These are phyloP conservation scores for Formica aserva DNA, from an alignment of 2,888 invertebrate species.

Conservation along the genomic window DNA sequence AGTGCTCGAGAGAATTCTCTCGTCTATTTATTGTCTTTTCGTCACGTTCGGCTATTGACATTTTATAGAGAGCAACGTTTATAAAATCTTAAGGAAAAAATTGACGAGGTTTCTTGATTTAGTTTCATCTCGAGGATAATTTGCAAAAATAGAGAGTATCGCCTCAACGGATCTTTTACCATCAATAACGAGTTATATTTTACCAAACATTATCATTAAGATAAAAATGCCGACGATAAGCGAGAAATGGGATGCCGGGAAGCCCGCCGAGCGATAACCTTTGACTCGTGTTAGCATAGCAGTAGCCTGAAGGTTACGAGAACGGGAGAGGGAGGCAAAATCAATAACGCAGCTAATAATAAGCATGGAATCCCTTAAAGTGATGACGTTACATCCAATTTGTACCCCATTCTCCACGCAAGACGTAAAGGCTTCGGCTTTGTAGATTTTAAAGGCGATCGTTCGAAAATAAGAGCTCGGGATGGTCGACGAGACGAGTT, in stretches of 20 bases:
- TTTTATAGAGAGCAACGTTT: not conserved
- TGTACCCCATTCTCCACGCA: conserved; percentile 54
- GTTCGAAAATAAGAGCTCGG: conserved; percentile 50
- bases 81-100: not conserved
- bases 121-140: conserved; percentile 2
- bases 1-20: not conserved
- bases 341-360: conserved; percentile 74
- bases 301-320: conserved; percentile 45
- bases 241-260: not conserved
- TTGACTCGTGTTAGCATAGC: conserved; percentile 35
- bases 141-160: conserved; percentile 27
- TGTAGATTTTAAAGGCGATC: conserved; percentile 70
- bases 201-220: conserved; percentile 40
- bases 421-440: conserved; percentile 68
- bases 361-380: conserved; percentile 75
- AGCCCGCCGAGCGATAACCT: conserved; percentile 59
- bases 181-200: conserved; percentile 35
- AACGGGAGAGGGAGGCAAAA: conserved; percentile 51
- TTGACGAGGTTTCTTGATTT: not conserved
- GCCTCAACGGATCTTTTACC: not conserved
- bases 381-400: conserved; percentile 76
- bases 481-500: not conserved
- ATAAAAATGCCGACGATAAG: conserved; percentile 40
- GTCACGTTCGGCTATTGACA: conserved; percentile 2
- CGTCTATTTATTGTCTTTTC: not conserved